Percentiles rank a stretch among this genome's conserved stretches.
Evolutionary conservation across 2,113 vertebrate species (phyloP).

Genomic region (Asarcornis scutulata): DNA sequence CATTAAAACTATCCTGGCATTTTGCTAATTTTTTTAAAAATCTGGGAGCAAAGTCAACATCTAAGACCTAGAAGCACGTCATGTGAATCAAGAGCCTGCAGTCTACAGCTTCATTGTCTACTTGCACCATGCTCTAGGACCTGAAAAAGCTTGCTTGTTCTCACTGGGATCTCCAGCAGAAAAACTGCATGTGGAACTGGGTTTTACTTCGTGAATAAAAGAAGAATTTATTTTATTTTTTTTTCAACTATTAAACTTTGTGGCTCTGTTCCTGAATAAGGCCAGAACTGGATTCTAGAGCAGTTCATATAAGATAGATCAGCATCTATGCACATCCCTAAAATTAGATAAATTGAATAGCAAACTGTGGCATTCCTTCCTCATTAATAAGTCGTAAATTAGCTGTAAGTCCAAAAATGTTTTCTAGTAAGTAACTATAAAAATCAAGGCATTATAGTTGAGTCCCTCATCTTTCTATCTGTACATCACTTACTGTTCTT

Average conservation of each 20-base stretch:
- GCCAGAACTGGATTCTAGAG: background rate
- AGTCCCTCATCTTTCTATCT: background rate
- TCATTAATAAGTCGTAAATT: background rate
- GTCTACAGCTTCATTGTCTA: rapidly evolving
- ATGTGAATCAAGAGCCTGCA: background rate
- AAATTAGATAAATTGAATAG: background rate
- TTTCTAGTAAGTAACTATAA: background rate
- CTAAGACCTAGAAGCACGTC: background rate
- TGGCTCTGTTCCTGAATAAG: background rate
- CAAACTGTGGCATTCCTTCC: background rate
- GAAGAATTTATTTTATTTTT: background rate
- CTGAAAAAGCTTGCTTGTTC: background rate
- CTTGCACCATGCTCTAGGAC: background rate
- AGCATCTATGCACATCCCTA: background rate
- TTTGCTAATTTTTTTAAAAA: background rate
- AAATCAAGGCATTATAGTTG: background rate
- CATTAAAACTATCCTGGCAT: background rate
- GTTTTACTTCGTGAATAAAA: background rate
- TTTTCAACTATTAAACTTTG: background rate
- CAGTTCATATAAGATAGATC: rapidly evolving
- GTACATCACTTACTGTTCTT: background rate
- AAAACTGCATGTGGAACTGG: background rate
- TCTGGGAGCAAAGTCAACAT: background rate
- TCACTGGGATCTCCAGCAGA: background rate
- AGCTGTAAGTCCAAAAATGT: background rate